A percentile compares a stretch with the other conserved stretches of the same genome.
These are phyloP conservation scores for Tortricodes alternella DNA, from an alignment of 2,888 invertebrate species.

Conservation along the genomic window DNA sequence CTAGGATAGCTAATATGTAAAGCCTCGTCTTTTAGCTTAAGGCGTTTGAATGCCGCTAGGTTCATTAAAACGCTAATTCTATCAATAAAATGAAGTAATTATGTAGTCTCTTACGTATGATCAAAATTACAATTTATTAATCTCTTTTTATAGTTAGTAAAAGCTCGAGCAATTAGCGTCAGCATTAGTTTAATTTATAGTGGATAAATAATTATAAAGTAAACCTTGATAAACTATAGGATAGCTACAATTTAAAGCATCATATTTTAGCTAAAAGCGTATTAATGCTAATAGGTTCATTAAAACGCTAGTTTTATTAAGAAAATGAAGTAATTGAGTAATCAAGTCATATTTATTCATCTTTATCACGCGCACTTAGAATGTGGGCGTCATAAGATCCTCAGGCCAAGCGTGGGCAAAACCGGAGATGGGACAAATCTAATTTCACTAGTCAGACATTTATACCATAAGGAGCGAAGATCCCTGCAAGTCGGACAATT, in stretches of 20 bases:
- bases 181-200: too few species aligned
- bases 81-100: not conserved
- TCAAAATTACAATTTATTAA: not conserved
- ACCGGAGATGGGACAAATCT: conserved; percentile 49
- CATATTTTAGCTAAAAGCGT: not conserved
- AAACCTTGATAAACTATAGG: too few species aligned
- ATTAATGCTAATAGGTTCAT: not conserved
- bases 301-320: not conserved
- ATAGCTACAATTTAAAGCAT: too few species aligned
- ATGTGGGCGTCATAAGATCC: conserved; percentile 26
- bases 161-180: too few species aligned
- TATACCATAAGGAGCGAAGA: not conserved
- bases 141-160: too few species aligned
- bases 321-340: not conserved
- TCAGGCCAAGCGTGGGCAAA: conserved; percentile 63
- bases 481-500: too few species aligned
- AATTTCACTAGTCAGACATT: not conserved
- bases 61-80: too few species aligned
- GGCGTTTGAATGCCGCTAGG: not conserved
- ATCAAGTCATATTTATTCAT: not conserved
- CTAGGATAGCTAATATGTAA: not conserved
- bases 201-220: too few species aligned
- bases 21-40: not conserved
- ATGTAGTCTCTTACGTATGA: not conserved
- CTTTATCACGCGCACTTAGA: not conserved